Conservation (phyloP, 2,797 vertebrate genomes). For the Martes flavigula region DNA sequence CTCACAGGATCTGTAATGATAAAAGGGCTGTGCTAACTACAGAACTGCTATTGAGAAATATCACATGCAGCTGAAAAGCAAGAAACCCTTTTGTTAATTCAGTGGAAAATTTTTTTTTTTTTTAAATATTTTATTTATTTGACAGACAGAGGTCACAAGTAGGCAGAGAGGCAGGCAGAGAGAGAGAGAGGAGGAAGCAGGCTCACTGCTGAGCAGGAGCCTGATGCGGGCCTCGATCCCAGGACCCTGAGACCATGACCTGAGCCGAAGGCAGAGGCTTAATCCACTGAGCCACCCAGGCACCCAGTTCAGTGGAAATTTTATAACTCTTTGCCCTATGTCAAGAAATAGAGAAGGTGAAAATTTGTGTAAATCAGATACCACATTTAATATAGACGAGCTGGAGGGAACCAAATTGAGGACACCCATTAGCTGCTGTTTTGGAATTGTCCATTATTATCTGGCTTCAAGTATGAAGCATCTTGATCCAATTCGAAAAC, state of each 20-base stretch:
- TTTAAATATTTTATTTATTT: no score
- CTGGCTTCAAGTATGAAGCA: not conserved
- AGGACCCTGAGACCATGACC: no score
- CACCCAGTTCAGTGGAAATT: conserved; percentile 8
- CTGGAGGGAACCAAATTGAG: not conserved
- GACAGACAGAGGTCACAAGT: no score
- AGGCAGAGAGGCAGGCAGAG: no score
- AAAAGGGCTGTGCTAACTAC: not conserved
- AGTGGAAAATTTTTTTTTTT: no score
- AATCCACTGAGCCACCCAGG: no score
- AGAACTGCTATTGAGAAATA: not conserved
- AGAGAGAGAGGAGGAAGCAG: no score
- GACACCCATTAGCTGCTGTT: not conserved
- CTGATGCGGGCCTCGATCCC: no score
- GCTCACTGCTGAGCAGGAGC: no score
- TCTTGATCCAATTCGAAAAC: not conserved
- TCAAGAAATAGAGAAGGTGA: not conserved
- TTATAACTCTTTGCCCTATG: not conserved
- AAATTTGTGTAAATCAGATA: not conserved
- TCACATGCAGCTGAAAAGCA: not conserved
- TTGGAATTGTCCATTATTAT: not conserved
- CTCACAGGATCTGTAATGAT: not conserved
- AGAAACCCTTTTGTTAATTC: not conserved
- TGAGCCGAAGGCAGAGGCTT: no score
- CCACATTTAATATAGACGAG: not conserved